Evolutionary conservation across 1,140 invertebrate species (phyloP).

Genomic region (Zelostemma sp.): DNA sequence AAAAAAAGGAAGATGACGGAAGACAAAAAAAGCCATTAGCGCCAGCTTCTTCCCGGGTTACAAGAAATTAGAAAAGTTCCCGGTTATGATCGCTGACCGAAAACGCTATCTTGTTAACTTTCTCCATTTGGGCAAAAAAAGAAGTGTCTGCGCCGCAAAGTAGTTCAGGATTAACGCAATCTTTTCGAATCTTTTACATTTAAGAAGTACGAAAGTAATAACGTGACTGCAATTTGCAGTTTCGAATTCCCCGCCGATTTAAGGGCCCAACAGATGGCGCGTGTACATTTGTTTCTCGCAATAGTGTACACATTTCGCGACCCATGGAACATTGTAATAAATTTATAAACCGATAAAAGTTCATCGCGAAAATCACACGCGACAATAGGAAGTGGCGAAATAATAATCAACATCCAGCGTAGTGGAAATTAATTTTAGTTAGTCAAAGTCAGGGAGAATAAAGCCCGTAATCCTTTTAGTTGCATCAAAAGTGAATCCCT

Average conservation of each 20-base stretch:
- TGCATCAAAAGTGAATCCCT: slow-evolving; percentile 47
- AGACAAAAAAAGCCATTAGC: slow-evolving; percentile 22
- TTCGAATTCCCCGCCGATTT: too few relatives aligned
- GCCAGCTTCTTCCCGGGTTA: slow-evolving; percentile 2
- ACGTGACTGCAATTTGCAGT: too few relatives aligned
- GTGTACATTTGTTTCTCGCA: too few relatives aligned
- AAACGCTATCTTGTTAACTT: slow-evolving; percentile 22
- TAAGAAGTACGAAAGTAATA: too few relatives aligned
- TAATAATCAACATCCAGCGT: neutral
- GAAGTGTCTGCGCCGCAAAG: neutral
- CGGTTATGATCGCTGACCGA: slow-evolving; percentile 27
- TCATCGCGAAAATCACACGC: too few relatives aligned
- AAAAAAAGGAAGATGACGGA: neutral
- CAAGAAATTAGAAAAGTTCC: slow-evolving; percentile 36
- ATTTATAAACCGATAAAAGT: too few relatives aligned
- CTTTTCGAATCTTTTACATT: too few relatives aligned
- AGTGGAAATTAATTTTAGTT: slow-evolving; percentile 42
- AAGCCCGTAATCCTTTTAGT: slow-evolving; percentile 46
- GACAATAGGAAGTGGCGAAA: neutral
- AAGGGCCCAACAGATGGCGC: too few relatives aligned
- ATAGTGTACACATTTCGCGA: too few relatives aligned
- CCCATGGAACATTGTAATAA: too few relatives aligned
- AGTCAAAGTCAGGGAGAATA: slow-evolving; percentile 35
- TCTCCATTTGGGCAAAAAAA: neutral
- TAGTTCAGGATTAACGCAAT: too few relatives aligned